These are phyloP conservation scores for Galagoides demidoff DNA, from an alignment of 2,797 vertebrate species.

Conservation along the genomic window DNA sequence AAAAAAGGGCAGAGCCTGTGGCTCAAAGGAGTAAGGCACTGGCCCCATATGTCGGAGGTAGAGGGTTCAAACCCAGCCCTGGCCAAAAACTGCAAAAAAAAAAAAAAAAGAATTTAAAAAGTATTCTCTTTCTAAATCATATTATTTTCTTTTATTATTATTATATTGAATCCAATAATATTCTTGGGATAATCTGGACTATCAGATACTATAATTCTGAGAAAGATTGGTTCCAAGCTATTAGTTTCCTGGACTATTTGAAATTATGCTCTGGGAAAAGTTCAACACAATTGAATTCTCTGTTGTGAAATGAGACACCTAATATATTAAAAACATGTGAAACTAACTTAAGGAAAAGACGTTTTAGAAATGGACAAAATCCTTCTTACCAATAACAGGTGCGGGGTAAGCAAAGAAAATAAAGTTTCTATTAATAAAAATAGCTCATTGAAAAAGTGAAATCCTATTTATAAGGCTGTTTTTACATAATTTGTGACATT, in stretches of 20 bases:
- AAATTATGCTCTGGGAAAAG: conserved; percentile 17
- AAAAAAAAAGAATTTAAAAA: conserved; percentile 43
- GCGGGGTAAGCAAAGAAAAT: neutral
- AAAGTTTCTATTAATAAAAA: conserved; percentile 7
- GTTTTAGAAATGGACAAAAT: neutral
- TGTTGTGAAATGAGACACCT: neutral
- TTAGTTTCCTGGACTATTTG: neutral
- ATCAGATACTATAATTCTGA: neutral
- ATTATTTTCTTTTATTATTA: conserved; percentile 36
- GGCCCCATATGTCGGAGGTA: too few species aligned
- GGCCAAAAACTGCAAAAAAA: too few species aligned
- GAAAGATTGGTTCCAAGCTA: neutral
- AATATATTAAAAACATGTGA: conserved; percentile 30
- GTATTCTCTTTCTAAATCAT: conserved; percentile 2
- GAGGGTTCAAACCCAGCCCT: too few species aligned
- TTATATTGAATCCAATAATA: neutral
- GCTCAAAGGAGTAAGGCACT: too few species aligned
- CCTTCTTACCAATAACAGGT: neutral
- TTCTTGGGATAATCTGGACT: neutral
- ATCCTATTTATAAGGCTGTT: neutral
- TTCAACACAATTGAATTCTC: conserved; percentile 3
- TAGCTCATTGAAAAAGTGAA: conserved; percentile 43
- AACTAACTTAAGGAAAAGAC: neutral
- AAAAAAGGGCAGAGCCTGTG: neutral
- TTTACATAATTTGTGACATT: neutral